These are phyloP conservation scores for Alcis repandata DNA, from an alignment of 2,888 invertebrate species.

Conservation along the genomic window DNA sequence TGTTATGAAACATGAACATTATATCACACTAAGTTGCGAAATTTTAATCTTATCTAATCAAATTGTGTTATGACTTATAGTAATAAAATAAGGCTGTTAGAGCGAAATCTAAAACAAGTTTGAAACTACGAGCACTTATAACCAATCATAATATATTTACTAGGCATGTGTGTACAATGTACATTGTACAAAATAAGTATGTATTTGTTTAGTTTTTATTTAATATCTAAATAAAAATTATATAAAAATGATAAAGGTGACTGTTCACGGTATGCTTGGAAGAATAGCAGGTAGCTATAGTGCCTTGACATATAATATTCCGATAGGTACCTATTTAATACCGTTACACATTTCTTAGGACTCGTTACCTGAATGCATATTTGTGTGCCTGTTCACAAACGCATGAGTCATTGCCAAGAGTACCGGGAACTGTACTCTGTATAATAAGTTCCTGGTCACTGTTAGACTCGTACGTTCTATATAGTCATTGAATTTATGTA, in stretches of 20 bases:
- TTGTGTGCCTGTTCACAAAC: slow-evolving; percentile 20
- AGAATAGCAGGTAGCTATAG: too few relatives aligned
- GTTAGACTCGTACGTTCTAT: slow-evolving; percentile 36
- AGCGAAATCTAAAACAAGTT: slow-evolving; percentile 11
- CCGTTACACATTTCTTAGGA: slow-evolving; percentile 15
- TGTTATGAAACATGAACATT: slow-evolving; percentile 65
- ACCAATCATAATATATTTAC: neutral
- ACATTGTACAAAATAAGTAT: neutral
- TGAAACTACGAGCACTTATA: neutral
- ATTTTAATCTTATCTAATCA: slow-evolving; percentile 21
- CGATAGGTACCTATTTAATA: neutral
- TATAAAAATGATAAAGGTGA: too few relatives aligned
- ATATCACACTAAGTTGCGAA: slow-evolving; percentile 38
- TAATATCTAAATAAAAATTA: too few relatives aligned
- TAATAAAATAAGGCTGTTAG: slow-evolving; percentile 20
- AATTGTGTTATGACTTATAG: slow-evolving; percentile 17
- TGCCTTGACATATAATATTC: neutral
- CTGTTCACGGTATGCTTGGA: too few relatives aligned
- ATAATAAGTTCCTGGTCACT: slow-evolving; percentile 42
- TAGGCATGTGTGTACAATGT: neutral
- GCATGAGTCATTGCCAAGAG: slow-evolving; percentile 32
- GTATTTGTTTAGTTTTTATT: neutral
- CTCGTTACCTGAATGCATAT: slow-evolving; percentile 23
- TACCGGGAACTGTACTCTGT: slow-evolving; percentile 20
- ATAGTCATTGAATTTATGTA: slow-evolving; percentile 43